Percentiles rank a stretch among this genome's conserved stretches.
phyloP scores from a whole-genome alignment of 2,113 vertebrate species.

The Anolis sagrei region DNA sequence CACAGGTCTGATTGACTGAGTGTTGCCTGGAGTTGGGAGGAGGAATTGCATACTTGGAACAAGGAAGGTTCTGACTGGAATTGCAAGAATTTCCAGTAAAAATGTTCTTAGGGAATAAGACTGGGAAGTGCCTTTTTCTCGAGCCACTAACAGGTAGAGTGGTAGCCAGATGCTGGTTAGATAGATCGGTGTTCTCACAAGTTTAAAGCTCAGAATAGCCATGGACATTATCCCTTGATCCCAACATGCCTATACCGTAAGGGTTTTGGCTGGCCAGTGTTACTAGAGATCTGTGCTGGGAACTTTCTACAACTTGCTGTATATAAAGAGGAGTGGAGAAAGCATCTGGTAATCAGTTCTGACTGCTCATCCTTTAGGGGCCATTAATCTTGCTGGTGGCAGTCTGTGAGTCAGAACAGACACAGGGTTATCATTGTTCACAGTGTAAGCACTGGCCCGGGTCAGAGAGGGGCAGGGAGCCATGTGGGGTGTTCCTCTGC shows the following conservation, averaged over 20 bases:
- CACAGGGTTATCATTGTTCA: conserved; percentile 40
- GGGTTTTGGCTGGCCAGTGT: not conserved
- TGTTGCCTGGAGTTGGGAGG: too few species aligned
- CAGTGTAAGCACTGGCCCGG: not conserved
- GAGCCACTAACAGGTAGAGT: not conserved
- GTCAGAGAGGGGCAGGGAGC: not conserved
- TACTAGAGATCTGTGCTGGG: not conserved
- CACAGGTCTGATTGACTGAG: too few species aligned
- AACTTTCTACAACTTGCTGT: not conserved
- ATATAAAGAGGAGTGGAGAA: not conserved
- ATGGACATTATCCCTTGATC: not conserved
- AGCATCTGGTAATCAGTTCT: conserved; percentile 22
- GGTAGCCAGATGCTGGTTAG: not conserved
- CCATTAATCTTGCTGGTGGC: conserved; percentile 15
- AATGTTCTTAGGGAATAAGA: not conserved
- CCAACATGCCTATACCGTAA: not conserved
- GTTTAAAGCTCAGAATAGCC: not conserved
- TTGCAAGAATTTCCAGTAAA: not conserved
- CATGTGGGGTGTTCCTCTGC: not conserved
- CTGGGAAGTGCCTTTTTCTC: not conserved
- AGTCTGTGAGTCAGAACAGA: conserved; percentile 21
- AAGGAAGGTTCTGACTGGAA: not conserved
- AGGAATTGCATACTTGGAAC: not conserved
- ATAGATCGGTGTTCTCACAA: not conserved
- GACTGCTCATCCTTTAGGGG: conserved; percentile 9